A percentile compares a stretch with the other conserved stretches of the same genome.
These are phyloP conservation scores for Rhynchophorus ferrugineus DNA, from an alignment of 1,140 invertebrate genomes.

Conservation along the genomic window DNA sequence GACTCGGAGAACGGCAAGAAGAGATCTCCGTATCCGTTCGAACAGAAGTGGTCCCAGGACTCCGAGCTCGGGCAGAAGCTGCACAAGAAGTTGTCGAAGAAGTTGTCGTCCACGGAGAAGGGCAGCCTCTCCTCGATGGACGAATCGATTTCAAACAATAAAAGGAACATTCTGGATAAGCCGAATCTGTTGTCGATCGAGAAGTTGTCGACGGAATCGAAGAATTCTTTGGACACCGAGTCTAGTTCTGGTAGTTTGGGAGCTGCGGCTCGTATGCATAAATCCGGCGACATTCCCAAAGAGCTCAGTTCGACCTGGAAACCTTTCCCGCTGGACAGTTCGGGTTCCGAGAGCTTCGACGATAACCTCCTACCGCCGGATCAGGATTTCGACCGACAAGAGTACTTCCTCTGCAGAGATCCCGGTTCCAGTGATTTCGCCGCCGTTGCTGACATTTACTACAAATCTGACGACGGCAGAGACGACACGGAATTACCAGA, in stretches of 20 bases:
- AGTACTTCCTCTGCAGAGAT: constrained; percentile 42
- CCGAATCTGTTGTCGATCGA: constrained; percentile 33
- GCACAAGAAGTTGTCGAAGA: constrained; percentile 37
- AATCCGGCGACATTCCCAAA: constrained; percentile 49
- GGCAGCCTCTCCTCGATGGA: constrained; percentile 37
- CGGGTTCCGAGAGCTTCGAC: constrained; percentile 68
- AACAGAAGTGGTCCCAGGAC: constrained; percentile 41
- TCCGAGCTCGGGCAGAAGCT: constrained; percentile 37
- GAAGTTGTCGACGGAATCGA: constrained; percentile 49
- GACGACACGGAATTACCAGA: constrained; percentile 61
- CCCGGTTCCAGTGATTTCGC: constrained; percentile 33
- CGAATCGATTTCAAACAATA: constrained; percentile 31
- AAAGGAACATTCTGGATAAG: constrained; percentile 31
- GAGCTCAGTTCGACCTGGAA: constrained; percentile 70
- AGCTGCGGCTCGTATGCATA: constrained; percentile 47
- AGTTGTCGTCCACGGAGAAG: constrained; percentile 37
- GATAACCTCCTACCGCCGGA: constrained; percentile 71
- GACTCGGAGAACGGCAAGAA: constrained; percentile 28
- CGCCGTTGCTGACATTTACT: constrained; percentile 41
- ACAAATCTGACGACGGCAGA: constrained; percentile 44
- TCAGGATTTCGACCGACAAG: constrained; percentile 49
- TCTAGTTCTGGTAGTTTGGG: constrained; percentile 67
- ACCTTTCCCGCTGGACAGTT: constrained; percentile 72
- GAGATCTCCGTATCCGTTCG: constrained; percentile 39
- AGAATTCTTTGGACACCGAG: constrained; percentile 60